Evolutionary conservation across 2,888 invertebrate genomes (phyloP), one percentile per base, ranked within the genome.

Genomic region (Creontiades dilutus): DNA sequence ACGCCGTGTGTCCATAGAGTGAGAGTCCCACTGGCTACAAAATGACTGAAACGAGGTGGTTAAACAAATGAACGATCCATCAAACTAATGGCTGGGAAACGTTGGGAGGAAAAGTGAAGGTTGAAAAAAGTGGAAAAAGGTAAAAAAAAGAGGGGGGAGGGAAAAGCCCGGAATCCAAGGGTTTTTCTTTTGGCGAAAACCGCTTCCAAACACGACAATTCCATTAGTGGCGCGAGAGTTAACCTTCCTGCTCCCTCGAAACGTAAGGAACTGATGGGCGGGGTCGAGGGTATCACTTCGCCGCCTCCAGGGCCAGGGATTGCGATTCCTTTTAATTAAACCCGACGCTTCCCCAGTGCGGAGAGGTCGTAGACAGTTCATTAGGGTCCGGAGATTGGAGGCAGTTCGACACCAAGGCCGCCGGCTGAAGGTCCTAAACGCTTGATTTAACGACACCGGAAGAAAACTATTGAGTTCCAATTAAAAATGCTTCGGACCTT

Each of bases 191-290:
- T 12, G 19, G 16, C 82, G 12, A 52, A 82, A 82, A 82, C 82
- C 82, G 52, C 82, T 82, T 82, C 52, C 82, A 82, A 82, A 82
- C 82, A 82, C 82, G 82, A 82, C 82, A 82, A 82, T 82, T 82
- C 82, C 82, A 82, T 82, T 82, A 82, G 82, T 82, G 82, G 82
- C 27, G 82, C 82, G 48, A 82, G 47, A 82, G 82, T 82, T 82
- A 52, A 80, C 80, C 80, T 80, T 46, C 80, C 16, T 16, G 52
- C 52, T 16, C 52, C 52, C 52, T 52, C 16, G 3, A 37, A 37
- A n/a, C 68, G 23, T 68, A 23, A 68, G 68, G 68, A 3, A 23
- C 68, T 68, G 68, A 68, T 68, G 0, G 68, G 68, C 12, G 27
- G 68, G n/a, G 19, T 16, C 61, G 61, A 19, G 19, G 61, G n/a